Base-by-base conservation (phyloP, 2,113 vertebrate genomes). In the Aepyceros melampus region DNA sequence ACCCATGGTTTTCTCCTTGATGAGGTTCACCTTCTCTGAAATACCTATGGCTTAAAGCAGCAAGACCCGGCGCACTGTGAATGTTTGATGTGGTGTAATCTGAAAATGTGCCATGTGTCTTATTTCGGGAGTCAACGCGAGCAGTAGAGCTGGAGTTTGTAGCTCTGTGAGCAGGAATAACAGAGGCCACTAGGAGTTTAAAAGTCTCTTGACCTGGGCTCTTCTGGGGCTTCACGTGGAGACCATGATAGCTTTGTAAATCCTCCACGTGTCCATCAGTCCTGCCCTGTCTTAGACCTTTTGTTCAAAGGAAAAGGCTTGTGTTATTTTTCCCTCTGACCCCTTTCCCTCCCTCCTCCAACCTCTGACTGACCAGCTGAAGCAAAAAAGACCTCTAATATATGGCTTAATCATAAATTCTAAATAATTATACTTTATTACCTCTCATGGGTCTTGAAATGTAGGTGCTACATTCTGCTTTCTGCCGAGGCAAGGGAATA, bases 341-440 rank as follows among this genome's bases (percentile, higher is more conserved):
- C 97, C 91, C 55, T 5, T 56, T 87, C 83, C 92, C 62, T 94
- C 55, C 87, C 91, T 93, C 89, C 56, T 79, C 79, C 88, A 89
- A 51, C 71, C 76, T 86, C 47, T 96, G 95, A 93, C 92, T 95
- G 93, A 96, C 97, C 91, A 96, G 4, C 71, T 84, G 33, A 97
- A 96, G 74, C 87, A 87, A 92, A 97, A 97, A 92, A 92, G 55
- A 13, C 84, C 82, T 29, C 0, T 88, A 96, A 98, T 98, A 98
- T 98, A 98, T 95, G 95, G 95, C 96, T 96, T 97, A 95, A 97
- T 98, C 98, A 98, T 98, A 98, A 98, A 97, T 98, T 98, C 91
- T 90, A 85, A 97, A 92, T 98, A 98, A 98, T 98, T 97, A 78
- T 96, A 47, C 95, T 98, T 98, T 95, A 98, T 97, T 97, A 90